These are phyloP conservation scores for Chiloscyllium plagiosum DNA, from an alignment of 2,113 vertebrate genomes.

Conservation along the genomic window DNA sequence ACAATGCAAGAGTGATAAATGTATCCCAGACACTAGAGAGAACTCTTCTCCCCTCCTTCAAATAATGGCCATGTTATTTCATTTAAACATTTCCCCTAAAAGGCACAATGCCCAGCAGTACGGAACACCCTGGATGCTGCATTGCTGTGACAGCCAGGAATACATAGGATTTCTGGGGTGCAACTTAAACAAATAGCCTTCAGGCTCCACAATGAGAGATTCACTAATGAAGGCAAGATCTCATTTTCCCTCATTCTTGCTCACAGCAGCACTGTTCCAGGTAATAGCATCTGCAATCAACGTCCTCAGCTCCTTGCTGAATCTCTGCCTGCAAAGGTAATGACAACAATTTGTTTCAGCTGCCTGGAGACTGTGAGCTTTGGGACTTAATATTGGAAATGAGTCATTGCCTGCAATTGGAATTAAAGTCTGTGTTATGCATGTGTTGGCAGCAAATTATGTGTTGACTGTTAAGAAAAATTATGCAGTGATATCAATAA, in stretches of 20 bases:
- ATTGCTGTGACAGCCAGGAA: not conserved
- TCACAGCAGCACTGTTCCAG: not conserved
- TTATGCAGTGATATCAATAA: not conserved
- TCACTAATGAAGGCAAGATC: not conserved
- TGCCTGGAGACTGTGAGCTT: not conserved
- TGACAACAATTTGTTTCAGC: slow-evolving; percentile 13
- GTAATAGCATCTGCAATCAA: not conserved
- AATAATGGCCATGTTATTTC: not conserved
- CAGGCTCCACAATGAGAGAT: not conserved
- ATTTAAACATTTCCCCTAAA: not conserved
- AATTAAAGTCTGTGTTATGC: not conserved
- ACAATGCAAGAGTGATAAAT: not conserved
- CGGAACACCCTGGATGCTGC: not conserved
- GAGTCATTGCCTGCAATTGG: not conserved
- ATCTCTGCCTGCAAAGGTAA: not conserved
- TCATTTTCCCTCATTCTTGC: not conserved
- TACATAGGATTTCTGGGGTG: not conserved
- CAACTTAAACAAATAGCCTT: not conserved
- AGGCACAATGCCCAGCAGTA: not conserved
- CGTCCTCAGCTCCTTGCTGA: not conserved
- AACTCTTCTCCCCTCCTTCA: not conserved
- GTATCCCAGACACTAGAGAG: not conserved
- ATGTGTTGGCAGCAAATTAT: slow-evolving; percentile 12
- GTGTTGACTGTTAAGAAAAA: slow-evolving; percentile 4
- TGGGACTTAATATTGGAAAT: not conserved